Percentiles rank a stretch among this genome's conserved stretches.
These are phyloP conservation scores for Tubulanus polymorphus DNA, from an alignment of 2,888 invertebrate species.

Conservation along the genomic window DNA sequence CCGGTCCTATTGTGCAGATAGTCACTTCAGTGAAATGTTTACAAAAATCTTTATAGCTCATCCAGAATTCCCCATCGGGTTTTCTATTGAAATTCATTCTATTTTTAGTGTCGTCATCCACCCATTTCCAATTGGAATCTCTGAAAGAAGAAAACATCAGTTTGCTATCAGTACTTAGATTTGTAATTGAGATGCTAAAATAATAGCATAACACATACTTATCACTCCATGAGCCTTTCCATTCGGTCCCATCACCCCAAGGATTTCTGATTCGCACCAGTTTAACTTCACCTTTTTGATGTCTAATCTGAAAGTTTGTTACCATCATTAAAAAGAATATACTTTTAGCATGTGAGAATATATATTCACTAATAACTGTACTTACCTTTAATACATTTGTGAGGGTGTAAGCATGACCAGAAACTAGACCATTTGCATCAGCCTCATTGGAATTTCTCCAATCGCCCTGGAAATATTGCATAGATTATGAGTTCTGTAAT, in stretches of 20 bases:
- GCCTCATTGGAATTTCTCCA: constrained; percentile 47
- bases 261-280: constrained; percentile 55
- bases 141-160: constrained; percentile 25
- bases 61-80: constrained; percentile 57
- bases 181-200: background rate
- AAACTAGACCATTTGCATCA: constrained; percentile 54
- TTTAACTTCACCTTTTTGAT: constrained; percentile 33
- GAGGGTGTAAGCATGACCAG: constrained; percentile 57
- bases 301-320: constrained; percentile 12
- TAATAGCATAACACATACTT: constrained; percentile 30
- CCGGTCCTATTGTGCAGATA: constrained; percentile 55
- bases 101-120: constrained; percentile 47
- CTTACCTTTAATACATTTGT: constrained; percentile 50
- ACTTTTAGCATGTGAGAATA: no score
- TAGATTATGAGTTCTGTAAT: no score
- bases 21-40: constrained; percentile 55
- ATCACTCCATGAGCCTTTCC: constrained; percentile 57
- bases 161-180: background rate
- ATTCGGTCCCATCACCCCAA: constrained; percentile 56
- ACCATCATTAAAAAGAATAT: no score
- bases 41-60: constrained; percentile 55
- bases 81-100: constrained; percentile 41
- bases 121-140: constrained; percentile 52
- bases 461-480: constrained; percentile 43
- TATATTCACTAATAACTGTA: no score